These are phyloP conservation scores for Centropyge bicolor DNA, from an alignment of 2,797 vertebrate species.

Conservation along the genomic window DNA sequence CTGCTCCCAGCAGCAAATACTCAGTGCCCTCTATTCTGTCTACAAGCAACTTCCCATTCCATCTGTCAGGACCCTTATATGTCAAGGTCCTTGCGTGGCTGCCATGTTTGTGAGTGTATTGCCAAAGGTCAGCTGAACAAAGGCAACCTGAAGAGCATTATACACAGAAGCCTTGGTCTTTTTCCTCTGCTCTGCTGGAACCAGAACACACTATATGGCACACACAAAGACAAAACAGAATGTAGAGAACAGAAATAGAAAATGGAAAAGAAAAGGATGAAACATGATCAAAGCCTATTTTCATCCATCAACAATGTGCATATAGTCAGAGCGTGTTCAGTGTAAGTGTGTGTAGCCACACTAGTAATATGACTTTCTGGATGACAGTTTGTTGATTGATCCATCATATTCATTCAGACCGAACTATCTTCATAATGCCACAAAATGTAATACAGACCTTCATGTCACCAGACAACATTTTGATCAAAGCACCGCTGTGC, in stretches of 20 bases:
- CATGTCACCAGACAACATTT: not conserved
- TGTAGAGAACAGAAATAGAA: not conserved
- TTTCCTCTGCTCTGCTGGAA: not conserved
- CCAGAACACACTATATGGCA: not conserved
- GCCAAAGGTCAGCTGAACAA: constrained; percentile 34
- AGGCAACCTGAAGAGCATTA: not conserved
- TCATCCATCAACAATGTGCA: too few species aligned
- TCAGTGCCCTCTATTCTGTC: not conserved
- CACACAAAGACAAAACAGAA: not conserved
- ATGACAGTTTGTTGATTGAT: too few species aligned
- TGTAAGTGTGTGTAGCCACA: not conserved
- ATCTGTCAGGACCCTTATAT: constrained; percentile 7
- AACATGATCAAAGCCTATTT: not conserved
- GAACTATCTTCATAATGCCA: too few species aligned
- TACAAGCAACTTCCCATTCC: not conserved
- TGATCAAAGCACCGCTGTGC: not conserved
- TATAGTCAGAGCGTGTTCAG: not conserved
- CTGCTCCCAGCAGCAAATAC: not conserved
- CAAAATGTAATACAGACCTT: not conserved
- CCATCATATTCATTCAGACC: too few species aligned
- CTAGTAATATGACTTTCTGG: too few species aligned
- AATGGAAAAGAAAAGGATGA: not conserved
- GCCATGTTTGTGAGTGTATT: constrained; percentile 13
- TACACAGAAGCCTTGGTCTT: not conserved
- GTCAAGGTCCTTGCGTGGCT: constrained; percentile 11